phyloP scores from a whole-genome alignment of 2,113 vertebrate genomes.

The Ptychochromis oligacanthus region DNA sequence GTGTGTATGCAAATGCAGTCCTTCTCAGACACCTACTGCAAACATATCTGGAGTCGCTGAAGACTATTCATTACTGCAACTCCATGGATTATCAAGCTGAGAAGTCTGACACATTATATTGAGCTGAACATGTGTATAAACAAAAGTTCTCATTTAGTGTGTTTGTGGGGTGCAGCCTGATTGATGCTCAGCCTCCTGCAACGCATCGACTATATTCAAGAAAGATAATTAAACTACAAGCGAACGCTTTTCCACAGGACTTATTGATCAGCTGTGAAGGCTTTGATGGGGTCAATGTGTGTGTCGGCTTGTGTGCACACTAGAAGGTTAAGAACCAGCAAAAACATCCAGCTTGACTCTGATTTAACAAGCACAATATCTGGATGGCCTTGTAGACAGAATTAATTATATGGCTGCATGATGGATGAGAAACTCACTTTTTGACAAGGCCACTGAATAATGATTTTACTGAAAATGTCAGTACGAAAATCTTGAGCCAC shows the following conservation, averaged over 20 bases:
- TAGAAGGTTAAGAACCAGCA: background rate
- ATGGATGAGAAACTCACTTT: background rate
- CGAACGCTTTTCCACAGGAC: background rate
- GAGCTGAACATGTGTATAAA: background rate
- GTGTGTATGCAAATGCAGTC: background rate
- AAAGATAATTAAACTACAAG: conserved; percentile 18
- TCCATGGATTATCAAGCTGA: background rate
- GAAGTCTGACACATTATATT: background rate
- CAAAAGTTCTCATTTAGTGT: background rate
- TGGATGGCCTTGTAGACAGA: background rate
- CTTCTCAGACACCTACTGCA: background rate
- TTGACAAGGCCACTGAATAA: background rate
- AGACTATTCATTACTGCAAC: background rate
- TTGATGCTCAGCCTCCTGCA: background rate
- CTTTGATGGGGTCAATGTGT: background rate
- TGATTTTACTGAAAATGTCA: background rate
- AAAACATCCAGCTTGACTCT: background rate
- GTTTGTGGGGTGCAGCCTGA: background rate
- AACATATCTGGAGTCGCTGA: background rate
- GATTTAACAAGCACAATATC: background rate
- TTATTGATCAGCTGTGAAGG: conserved; percentile 11
- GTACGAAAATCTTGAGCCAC: too few relatives aligned
- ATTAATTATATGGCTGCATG: background rate
- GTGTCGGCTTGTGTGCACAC: background rate
- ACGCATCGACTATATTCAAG: background rate